Base-by-base conservation (phyloP, 2,113 vertebrate genomes). In the Pheucticus melanocephalus region DNA sequence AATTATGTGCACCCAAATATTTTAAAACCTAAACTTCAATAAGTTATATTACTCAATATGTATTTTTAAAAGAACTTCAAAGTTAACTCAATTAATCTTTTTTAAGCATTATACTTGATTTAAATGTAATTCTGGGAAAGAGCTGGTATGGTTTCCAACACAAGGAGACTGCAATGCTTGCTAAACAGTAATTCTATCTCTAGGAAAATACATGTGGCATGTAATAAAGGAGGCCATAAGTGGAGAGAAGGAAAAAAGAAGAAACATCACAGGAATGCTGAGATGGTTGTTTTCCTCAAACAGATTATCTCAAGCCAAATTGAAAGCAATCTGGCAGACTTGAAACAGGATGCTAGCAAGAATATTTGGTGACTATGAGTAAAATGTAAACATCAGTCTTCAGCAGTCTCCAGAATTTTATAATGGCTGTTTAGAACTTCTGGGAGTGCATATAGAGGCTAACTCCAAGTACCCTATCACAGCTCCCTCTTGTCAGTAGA, bases 351-450 rank as follows among this genome's bases (percentile, higher is more conserved):
- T 60, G 28, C 44, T 80, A 92, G 50, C 53, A 76, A 33, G 24
- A 51, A 53, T 69, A 82, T 87, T 89, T 94, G 35, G 64, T 76
- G 48, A 87, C 48, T 51, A 71, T 30, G 7, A 95, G 27, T 78
- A 80, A 94, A 94, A 82, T 77, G 42, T 94, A 95, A 96, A 87
- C 63, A 57, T 23, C 30, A 16, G 11, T 35, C 31, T 84, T 94
- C 51, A 89, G 42, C 44, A 86, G 45, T 47, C 45, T 78, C 54
- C 14, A 70, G 11, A 25, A 91, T 54, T 86, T 83, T 86, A 39
- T 63, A 86, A 68, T 33, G 35, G 19, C 47, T 60, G 35, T 37
- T 72, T 47, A 56, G 57, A 84, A 17, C 24, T 92, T 86, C 37
- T 56, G 15, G 44, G 12, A 75, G 22, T 47, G 9, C 57, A 14